Evolutionary conservation across 2,888 invertebrate species (phyloP), one percentile per base, ranked within the genome.

Genomic region (Rhabditophanes sp.): DNA sequence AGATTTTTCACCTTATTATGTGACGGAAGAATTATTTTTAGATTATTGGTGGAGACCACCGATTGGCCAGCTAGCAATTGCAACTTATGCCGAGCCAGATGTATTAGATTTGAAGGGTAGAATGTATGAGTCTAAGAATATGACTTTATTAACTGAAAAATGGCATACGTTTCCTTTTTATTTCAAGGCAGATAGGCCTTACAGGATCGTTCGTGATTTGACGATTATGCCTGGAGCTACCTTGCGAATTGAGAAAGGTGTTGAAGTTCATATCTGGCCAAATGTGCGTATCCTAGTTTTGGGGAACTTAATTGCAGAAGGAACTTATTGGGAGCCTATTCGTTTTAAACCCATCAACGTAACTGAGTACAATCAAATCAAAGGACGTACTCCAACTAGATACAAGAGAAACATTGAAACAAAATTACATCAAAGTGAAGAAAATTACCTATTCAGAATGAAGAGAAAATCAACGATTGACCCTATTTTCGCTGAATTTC

Each of bases 211-310:
- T 46, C 75, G 82, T 0, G 96, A 99, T 66, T 76, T 99, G 24
- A 99, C 93, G 0, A 77, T 99, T 0, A 88, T 99, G 90, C 90
- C 93, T 0, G 80, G 78, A 41, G 80, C 77, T 0, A 81, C 79
- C 0, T 67, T 96, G 21, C 78, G 77, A 0, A 82, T 96, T 36
- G 76, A 78, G 47, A 79, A 84, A 2, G 88, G 87, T 4, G 57
- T 58, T 2, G 75, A 78, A 6, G 71, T 99, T 66, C 85, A 90
- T 68, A 88, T 99, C 65, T 79, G 79, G 23, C 83, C 93, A 0
- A 87, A 85, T 68, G 82, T 96, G 31, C 41, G 58, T 7, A 63
- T 64, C 25, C 43, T 62, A 16, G 61, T 93, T 1, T 73, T 96
- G 53, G 96, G 96, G 1, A 78, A 79, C 1, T 69, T 96, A 15